Conservation (phyloP, 1,140 invertebrate species). For the Drosophila neocordata region DNA sequence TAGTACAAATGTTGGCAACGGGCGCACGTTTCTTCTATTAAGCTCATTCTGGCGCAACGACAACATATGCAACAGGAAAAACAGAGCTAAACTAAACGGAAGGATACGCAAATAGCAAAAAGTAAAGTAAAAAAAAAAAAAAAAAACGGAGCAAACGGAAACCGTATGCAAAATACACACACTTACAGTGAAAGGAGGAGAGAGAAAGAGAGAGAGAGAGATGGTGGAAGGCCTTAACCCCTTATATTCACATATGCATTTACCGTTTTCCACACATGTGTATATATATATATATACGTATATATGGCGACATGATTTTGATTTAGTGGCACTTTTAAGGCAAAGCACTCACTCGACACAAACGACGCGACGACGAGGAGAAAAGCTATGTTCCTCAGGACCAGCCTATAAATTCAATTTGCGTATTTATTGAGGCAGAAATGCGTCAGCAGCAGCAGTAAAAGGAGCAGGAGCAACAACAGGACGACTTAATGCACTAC, state of each 20-base stretch:
- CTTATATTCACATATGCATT: slow-evolving; percentile 55
- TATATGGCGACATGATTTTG: slow-evolving; percentile 70
- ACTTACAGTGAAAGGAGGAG: neutral
- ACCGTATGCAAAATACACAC: slow-evolving; percentile 71
- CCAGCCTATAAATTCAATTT: slow-evolving; percentile 80
- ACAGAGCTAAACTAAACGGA: slow-evolving; percentile 60
- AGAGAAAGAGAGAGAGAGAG: neutral
- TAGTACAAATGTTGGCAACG: neutral
- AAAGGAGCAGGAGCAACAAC: slow-evolving; percentile 50
- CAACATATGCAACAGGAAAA: slow-evolving; percentile 42
- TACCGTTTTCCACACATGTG: slow-evolving; percentile 24
- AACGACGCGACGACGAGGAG: neutral
- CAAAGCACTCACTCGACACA: slow-evolving; percentile 52
- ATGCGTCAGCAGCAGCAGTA: slow-evolving; percentile 68
- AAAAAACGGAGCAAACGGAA: slow-evolving; percentile 55
- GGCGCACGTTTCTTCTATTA: slow-evolving; percentile 52
- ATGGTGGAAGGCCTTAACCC: slow-evolving; percentile 46
- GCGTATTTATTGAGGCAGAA: slow-evolving; percentile 79
- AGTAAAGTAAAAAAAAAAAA: slow-evolving; percentile 21
- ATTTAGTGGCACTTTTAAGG: slow-evolving; percentile 81
- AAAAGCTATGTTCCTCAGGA: neutral
- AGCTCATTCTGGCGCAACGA: slow-evolving; percentile 55
- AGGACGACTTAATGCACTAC: slow-evolving; percentile 77
- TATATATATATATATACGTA: too few relatives aligned
- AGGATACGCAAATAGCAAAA: slow-evolving; percentile 67